These are phyloP conservation scores for Lota lota DNA, from an alignment of 2,113 vertebrate species.

Conservation along the genomic window DNA sequence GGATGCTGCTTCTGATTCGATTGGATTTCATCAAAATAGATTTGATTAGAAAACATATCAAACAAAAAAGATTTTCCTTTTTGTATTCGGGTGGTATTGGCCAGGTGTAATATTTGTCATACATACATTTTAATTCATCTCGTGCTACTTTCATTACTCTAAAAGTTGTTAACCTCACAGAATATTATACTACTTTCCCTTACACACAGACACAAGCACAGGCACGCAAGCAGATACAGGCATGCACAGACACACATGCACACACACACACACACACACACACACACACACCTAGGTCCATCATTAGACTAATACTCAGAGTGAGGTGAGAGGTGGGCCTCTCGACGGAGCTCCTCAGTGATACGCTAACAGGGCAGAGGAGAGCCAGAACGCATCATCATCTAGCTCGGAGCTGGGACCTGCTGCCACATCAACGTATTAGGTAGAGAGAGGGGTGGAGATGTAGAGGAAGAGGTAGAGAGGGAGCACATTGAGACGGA, in stretches of 20 bases:
- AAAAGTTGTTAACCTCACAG: no score
- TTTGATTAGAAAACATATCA: no score
- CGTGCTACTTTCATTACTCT: no score
- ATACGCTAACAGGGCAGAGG: constrained; percentile 67
- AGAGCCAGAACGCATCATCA: constrained; percentile 59
- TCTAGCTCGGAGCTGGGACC: constrained; percentile 59
- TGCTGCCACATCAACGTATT: constrained; percentile 63
- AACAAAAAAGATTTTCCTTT: no score
- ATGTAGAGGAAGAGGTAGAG: constrained; percentile 23
- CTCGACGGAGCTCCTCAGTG: constrained; percentile 52
- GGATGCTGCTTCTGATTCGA: no score
- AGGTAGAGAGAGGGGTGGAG: constrained; percentile 42
- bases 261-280: constrained; percentile 12
- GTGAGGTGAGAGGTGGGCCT: no score
- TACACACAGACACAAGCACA: neutral
- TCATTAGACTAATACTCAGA: constrained; percentile 40
- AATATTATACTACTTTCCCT: no score
- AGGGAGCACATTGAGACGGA: constrained; percentile 27
- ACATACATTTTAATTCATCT: no score
- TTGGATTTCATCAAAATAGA: no score
- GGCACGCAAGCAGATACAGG: constrained; percentile 6
- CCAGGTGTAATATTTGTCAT: no score
- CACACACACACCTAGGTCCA: constrained; percentile 42
- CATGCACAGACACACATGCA: neutral
- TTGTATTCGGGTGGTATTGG: no score